Evolutionary conservation across 64 coral and sea anemone genomes (phyloP).

Genomic region (Porites australiensis): DNA sequence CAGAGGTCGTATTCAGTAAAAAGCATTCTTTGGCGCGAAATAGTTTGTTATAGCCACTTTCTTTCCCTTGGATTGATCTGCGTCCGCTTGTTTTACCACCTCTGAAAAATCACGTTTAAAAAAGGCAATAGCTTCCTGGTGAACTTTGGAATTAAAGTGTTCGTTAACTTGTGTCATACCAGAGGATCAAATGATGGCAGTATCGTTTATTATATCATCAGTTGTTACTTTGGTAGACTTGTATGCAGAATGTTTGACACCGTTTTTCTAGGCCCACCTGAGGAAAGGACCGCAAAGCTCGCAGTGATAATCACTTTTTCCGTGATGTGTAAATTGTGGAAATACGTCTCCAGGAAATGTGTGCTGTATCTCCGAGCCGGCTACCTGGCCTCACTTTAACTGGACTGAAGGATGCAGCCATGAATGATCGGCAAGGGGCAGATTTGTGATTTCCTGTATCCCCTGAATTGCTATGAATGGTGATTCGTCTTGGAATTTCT

Average conservation of each 20-base stretch:
- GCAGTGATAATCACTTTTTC: slow-evolving; percentile 25
- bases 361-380: no score
- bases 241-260: background rate
- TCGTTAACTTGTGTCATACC: slow-evolving; percentile 52
- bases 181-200: slow-evolving; percentile 16
- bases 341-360: slow-evolving; percentile 12
- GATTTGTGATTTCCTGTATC: background rate
- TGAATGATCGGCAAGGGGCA: slow-evolving; percentile 7
- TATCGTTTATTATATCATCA: slow-evolving; percentile 39
- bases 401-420: background rate
- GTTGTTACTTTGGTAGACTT: slow-evolving; percentile 26
- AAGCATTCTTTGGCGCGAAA: background rate
- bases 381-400: background rate
- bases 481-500: slow-evolving; percentile 17
- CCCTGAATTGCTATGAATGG: slow-evolving; percentile 11
- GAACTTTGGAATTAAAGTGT: slow-evolving; percentile 27
- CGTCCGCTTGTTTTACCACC: background rate
- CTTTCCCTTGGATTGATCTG: background rate
- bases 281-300: slow-evolving; percentile 28
- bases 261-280: slow-evolving; percentile 39
- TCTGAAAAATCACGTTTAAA: slow-evolving; percentile 34
- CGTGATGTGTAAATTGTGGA: slow-evolving; percentile 36
- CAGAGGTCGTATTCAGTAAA: slow-evolving; percentile 34
- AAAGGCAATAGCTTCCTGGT: slow-evolving; percentile 45
- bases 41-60: slow-evolving; percentile 2